Evolutionary conservation across 2,888 invertebrate species (phyloP), one percentile per base, ranked within the genome.

Genomic region (Nemoura dubitans): DNA sequence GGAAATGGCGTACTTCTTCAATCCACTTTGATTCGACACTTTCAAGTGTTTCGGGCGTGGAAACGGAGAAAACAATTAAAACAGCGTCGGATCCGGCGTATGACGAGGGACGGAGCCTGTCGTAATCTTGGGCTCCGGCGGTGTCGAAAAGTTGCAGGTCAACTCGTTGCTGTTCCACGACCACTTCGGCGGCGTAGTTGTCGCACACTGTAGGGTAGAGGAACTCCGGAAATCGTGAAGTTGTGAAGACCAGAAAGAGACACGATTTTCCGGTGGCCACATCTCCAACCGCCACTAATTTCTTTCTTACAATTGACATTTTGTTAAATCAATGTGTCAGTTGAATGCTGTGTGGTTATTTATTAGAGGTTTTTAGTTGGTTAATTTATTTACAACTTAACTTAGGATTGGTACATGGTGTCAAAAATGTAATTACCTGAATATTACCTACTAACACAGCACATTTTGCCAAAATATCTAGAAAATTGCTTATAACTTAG

Each of bases 141-240:
- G 93, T 93, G 90, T 94, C 93, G 93, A 93, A 94, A 87, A 92
- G 88, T 0, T 91, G 91, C 84, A 92, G 89, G 88, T 91, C 91
- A 27, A 92, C 89, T 90, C 90, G 93, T 91, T 94, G 94, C 77
- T 93, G 92, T 90, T 94, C 94, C 82, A 94, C 93, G 90, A 93
- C 93, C 88, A 94, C 93, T 89, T 94, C 94, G 86, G 94, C 94
- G 87, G 94, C 94, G 90, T 94, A 94, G 89, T 94, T 94, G 90
- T 94, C 94, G 91, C 94, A 94, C 25, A 94, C 94, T 87, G 94
- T 94, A 87, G 94, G 94, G 88, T 94, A 94, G 89, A 94, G 94
- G 26, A 94, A 93, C 91, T 94, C 94, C 80, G 94, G 94, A 93
- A 94, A 94, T 90, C 93, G 93, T 89, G 94, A 93, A 90, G 94